Base-by-base conservation (phyloP, 2,797 vertebrate species). In the Cyprinodon diabolis region DNA sequence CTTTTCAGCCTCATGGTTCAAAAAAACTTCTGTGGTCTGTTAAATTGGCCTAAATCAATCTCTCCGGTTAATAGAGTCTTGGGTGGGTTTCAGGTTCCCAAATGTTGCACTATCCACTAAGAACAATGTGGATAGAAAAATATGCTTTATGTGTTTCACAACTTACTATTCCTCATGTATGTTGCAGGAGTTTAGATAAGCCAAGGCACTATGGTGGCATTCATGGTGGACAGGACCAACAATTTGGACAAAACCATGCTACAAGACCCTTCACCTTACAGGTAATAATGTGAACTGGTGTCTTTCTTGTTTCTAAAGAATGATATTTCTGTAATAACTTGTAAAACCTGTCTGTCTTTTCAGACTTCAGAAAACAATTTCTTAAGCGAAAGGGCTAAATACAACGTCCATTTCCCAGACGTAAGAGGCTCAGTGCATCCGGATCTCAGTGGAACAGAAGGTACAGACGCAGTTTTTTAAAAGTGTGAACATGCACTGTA, bases 121-220 rank as follows among this genome's bases (percentile, higher is more conserved):
- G 45, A 57, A 12, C 10, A 35, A 35, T 54, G 9, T 54, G 23
- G 19, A 3, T 1, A 37, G 66, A 21, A 25, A 47, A 12, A 47
- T 6, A 6, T n/a, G 9, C 12, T 40, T 72, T 23, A 30, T 51
- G 15, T 2, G 3, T 48, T 2, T 2, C 12, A 6, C 1, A 4
- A 13, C 56, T 60, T 40, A 4, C 0, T 48, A 71, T 45, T 66
- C 0, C 56, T n/a, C 69, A 4, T 70, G 72, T 82, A 13, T 40
- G 7, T 76, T 48, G 9, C 43, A 98, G 96, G 84, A 82, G 81
- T 76, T 87, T 94, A 37, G 94, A 95, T 49, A 96, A 94, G 86
- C 81, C 74, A 54, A 94, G 92, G 87, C 94, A 92, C 74, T 93
- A 91, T 12, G 83, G 88, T 56, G 93, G 84, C 48, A 78, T 92